These are phyloP conservation scores for Unio pictorum DNA, from an alignment of 2,888 invertebrate genomes.

Conservation along the genomic window DNA sequence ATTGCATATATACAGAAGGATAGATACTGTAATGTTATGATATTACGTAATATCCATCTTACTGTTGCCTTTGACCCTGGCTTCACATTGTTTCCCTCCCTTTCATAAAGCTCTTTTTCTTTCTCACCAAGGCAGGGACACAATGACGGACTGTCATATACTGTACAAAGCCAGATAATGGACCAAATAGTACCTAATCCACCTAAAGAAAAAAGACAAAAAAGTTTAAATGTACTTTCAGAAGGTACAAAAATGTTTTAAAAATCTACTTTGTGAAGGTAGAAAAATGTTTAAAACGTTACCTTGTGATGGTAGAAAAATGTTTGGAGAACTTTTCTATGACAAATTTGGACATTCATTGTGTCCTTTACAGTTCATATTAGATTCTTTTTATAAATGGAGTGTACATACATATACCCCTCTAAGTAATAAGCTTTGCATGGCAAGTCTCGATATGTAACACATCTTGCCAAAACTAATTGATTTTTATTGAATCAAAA, in stretches of 20 bases:
- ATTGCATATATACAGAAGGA: neutral
- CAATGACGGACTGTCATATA: slow-evolving; percentile 31
- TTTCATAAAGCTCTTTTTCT: slow-evolving; percentile 15
- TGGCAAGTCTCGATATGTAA: too few relatives aligned
- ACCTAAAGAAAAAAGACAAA: slow-evolving; percentile 13
- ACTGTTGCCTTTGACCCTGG: slow-evolving; percentile 1
- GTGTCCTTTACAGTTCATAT: too few relatives aligned
- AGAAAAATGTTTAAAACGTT: too few relatives aligned
- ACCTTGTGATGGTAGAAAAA: neutral
- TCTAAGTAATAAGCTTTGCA: too few relatives aligned
- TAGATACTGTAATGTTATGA: neutral
- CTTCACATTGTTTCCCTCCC: slow-evolving; percentile 4
- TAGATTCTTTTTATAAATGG: too few relatives aligned
- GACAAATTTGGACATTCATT: too few relatives aligned
- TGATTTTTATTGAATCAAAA: too few relatives aligned
- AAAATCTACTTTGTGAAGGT: too few relatives aligned
- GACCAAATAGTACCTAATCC: slow-evolving; percentile 33
- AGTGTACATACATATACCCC: too few relatives aligned
- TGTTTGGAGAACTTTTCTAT: too few relatives aligned
- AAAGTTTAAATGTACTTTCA: neutral
- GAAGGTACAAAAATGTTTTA: neutral
- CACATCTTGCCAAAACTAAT: too few relatives aligned
- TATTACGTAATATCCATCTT: neutral
- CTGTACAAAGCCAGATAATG: slow-evolving; percentile 18
- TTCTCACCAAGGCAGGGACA: slow-evolving; percentile 21